Base-by-base conservation (phyloP, 2,888 invertebrate genomes). In the Oscheius sp. region DNA sequence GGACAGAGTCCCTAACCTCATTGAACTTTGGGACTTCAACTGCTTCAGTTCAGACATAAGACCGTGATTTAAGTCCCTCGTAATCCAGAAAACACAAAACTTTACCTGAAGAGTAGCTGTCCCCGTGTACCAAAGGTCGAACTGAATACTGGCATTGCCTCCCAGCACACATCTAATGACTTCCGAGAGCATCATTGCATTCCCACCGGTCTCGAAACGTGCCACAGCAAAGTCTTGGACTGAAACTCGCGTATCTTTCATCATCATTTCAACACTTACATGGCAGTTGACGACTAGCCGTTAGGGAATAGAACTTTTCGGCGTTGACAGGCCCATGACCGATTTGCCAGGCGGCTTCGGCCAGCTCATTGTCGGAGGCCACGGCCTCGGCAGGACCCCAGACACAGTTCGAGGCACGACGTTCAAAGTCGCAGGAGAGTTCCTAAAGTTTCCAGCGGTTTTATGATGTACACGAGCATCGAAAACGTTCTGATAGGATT, bases 251-350 rank as follows among this genome's bases (percentile, higher is more conserved):
- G 3, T 7, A 42, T 42, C 7, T 42, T 42, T 7, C 7, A 5
- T 13, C 21, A 21, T 47, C 42, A 29, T 3, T 13, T 29, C n/a
- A 21, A 1, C 11, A 11, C 70, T 51, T 51, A 85, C 85, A 76
- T 59, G 87, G 87, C 47, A 77, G 59, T 7, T 80, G 74, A n/a
- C 78, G 75, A 1, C 79, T 81, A 57, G 83, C 80, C 7, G 87
- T 87, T 53, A 87, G 76, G 5, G 83, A 85, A 48, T 83, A 82
- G 65, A 87, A 79, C 75, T 87, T 87, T 65, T 84, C 84, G 7
- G 75, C 76, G 74, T 87, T 86, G 11, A 87, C 77, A 11, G 84
- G 83, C 32, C 87, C 87, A 63, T 87, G 79, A 42, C 87, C 87
- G 42, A 87, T 82, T 33, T 79, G 76, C 87, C 87, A 87, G 4